Evolutionary conservation across 2,888 invertebrate species (phyloP), one percentile per base, ranked within the genome.

Genomic region (Malachius bipustulatus): DNA sequence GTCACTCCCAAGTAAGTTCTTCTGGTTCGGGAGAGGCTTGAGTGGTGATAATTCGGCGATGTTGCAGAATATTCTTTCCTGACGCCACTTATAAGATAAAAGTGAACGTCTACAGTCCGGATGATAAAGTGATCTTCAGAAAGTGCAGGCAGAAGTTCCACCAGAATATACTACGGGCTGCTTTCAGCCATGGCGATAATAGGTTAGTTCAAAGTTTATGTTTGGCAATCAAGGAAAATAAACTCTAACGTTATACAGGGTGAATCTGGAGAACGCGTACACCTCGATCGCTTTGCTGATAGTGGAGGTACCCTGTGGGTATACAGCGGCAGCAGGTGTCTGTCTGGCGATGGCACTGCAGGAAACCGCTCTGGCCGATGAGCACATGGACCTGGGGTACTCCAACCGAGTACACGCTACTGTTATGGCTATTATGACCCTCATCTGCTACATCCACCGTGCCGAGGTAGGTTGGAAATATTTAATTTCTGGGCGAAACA

Each of bases 281-380:
- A 62, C 67, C 24, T 63, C 70, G 0, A 57, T 75, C n/a, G 70
- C 71, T 32, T 53, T 71, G 29, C 56, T 72, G 2, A 59, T 71
- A 1, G 53, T 72, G 6, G 75, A 74, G 50, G 65, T 76, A 9
- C 76, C 77, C 0, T 74, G 73, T 37, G 72, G 73, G 0, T 66
- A 71, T 46, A 71, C 71, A 0, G 73, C 75, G 1, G 72, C 74
- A 0, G 64, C 69, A 1, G 57, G 69, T 4, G 69, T 71, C 1
- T 73, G 72, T 44, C 59, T 75, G 15, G 57, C 66, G 1, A 74
- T 77, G 73, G 64, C 69, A 4, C 57, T 77, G n/a, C 77, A 77
- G 50, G 70, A 74, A 37, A 59, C 60, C 14, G 66, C 69, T 0
- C 49, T 73, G 4, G 59, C 62, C 9, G 59, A 58, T 1, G 54